Evolutionary conservation across 2,113 vertebrate genomes (phyloP).

Genomic region (Heterocephalus glaber): DNA sequence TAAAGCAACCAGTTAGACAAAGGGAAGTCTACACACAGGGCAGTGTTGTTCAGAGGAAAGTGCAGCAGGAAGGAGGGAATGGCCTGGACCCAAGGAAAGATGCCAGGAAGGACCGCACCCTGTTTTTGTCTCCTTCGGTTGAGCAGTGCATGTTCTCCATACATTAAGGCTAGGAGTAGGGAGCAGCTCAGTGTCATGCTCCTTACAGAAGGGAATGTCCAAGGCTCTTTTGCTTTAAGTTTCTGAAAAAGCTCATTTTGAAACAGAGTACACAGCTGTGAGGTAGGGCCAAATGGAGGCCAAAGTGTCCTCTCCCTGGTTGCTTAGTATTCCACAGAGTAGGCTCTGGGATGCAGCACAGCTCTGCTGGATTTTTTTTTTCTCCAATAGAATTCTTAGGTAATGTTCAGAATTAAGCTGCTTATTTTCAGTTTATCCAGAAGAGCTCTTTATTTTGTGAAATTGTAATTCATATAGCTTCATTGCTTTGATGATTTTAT

Average conservation of each 20-base stretch:
- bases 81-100: not conserved
- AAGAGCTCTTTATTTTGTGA: not conserved
- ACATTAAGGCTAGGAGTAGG: not conserved
- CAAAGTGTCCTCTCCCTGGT: not conserved
- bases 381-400: not conserved
- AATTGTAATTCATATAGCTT: not conserved
- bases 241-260: not conserved
- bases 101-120: not conserved
- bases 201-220: not conserved
- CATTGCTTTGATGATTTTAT: constrained; percentile 14
- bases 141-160: not conserved
- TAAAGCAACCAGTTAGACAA: not conserved
- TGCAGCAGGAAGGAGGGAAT: not conserved
- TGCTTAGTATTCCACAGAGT: not conserved
- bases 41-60: not conserved
- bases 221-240: not conserved
- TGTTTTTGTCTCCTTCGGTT: not conserved
- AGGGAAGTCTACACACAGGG: not conserved
- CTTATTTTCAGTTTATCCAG: constrained; percentile 44
- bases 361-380: not conserved
- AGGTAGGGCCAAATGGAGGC: not conserved
- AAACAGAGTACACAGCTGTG: not conserved
- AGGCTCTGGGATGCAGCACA: not conserved
- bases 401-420: constrained; percentile 35
- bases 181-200: not conserved